Conservation (phyloP, 2,113 vertebrate genomes). For the Bufo gargarizans region DNA sequence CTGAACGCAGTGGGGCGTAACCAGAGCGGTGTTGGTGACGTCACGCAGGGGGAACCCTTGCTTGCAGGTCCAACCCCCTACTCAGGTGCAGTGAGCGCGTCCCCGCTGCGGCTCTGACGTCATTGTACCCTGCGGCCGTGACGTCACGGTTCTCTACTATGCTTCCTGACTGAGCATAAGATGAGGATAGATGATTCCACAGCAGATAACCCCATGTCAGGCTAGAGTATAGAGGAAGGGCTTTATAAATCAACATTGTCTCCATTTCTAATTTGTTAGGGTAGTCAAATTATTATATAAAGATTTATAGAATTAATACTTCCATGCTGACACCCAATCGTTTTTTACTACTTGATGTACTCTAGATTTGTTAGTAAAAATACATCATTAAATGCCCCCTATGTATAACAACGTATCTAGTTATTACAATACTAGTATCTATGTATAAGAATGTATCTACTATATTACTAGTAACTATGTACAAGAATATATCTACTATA, state of each 20-base stretch:
- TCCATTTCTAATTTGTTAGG: too few species aligned
- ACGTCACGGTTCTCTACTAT: conserved; percentile 19
- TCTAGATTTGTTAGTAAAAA: neutral
- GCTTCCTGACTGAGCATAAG: neutral
- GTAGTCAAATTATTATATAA: too few species aligned
- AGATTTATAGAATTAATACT: too few species aligned
- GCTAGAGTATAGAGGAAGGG: too few species aligned
- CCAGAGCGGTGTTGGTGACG: neutral
- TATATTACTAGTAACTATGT: too few species aligned
- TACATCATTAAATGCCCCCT: neutral
- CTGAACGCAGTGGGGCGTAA: neutral
- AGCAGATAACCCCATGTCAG: neutral
- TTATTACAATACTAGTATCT: neutral
- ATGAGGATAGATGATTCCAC: neutral
- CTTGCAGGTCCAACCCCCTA: neutral
- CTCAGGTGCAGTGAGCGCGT: conserved; percentile 54
- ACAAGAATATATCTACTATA: too few species aligned
- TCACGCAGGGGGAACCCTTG: conserved; percentile 41
- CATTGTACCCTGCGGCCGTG: conserved; percentile 41
- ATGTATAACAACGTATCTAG: neutral
- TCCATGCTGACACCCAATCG: too few species aligned
- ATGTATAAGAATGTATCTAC: too few species aligned
- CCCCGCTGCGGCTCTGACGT: conserved; percentile 37
- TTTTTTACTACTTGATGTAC: too few species aligned
- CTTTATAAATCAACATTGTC: too few species aligned